Evolutionary conservation across 2,797 vertebrate species (phyloP), one percentile per base, ranked within the genome.

Genomic region (Ataeniobius toweri): DNA sequence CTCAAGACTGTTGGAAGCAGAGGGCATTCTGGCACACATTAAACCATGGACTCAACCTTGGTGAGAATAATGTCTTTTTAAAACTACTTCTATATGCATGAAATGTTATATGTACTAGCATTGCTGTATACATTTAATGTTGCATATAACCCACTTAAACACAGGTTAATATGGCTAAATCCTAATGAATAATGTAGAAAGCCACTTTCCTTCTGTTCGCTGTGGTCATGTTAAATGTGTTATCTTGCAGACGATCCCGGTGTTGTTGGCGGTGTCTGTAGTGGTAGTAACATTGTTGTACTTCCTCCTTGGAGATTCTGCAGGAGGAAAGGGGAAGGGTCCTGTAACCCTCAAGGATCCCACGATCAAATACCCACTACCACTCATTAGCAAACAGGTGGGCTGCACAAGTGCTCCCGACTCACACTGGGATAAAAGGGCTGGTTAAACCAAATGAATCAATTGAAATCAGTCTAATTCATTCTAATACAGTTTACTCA

Each of bases 321-420:
- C 72, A 59, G 86, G 65, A 70, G 72, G 70, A 78, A 89, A 90
- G 65, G 88, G 80, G 75, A 88, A 82, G 58, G 73, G 67, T 6
- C 92, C 82, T 0, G 61, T 91, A 46, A 92, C 91, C 39, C 87
- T 94, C 69, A 85, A 91, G 72, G 92, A 94, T 55, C 70, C 90
- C 0, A 56, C 16, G 0, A 61, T 88, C 75, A 94, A 94, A 88
- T 93, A 92, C 79, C 58, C 92, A 16, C 91, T 94, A 7, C 76
- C 80, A 8, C 91, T 94, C 0, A 31, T 89, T 18, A n/a, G 85
- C 20, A 94, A 93, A 85, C 85, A 93, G 91, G 93, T 93, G 51
- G 4, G 56, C 28, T 24, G 36, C 71, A 71, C 0, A 53, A 26
- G 20, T 24, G 51, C 20, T 71, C 12, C 56, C 2, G 14, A 74